Conservation (phyloP, 2,797 vertebrate species). For the Pyrocephalus nanus region DNA sequence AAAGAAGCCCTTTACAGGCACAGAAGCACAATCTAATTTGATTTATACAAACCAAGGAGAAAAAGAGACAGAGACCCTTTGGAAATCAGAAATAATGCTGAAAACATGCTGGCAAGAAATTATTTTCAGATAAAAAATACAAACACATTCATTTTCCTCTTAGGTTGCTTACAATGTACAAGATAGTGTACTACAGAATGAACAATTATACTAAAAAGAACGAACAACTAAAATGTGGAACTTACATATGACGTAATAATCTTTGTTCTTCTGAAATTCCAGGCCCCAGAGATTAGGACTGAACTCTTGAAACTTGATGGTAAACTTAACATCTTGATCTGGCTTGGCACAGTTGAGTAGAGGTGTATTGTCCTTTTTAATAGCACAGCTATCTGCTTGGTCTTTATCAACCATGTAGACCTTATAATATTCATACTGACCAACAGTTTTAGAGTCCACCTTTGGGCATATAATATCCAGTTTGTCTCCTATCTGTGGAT, state of each 20-base stretch:
- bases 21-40: neutral
- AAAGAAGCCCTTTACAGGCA: neutral
- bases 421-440: conserved; percentile 96
- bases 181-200: neutral
- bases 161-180: conserved; percentile 25
- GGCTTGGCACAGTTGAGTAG: conserved; percentile 97
- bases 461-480: conserved; percentile 99
- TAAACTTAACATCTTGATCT: conserved; percentile 99
- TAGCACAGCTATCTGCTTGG: conserved; percentile 95
- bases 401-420: conserved; percentile 97
- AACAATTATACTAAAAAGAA: neutral
- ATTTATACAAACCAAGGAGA: neutral
- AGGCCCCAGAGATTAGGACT: conserved; percentile 97
- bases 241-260: conserved; percentile 99
- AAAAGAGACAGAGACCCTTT: neutral
- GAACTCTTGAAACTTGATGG: conserved; percentile 99
- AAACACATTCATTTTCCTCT: conserved; percentile 57
- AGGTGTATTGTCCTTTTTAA: conserved; percentile 94
- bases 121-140: conserved; percentile 54
- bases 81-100: neutral
- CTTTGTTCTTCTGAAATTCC: conserved; percentile 95
- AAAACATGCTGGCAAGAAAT: conserved; percentile 31
- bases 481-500: conserved; percentile 98
- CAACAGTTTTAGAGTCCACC: conserved; percentile 88
- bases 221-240: conserved; percentile 62